Evolutionary conservation across 2,888 invertebrate species (phyloP), one percentile per base, ranked within the genome.

Genomic region (Cremastinae sp.): DNA sequence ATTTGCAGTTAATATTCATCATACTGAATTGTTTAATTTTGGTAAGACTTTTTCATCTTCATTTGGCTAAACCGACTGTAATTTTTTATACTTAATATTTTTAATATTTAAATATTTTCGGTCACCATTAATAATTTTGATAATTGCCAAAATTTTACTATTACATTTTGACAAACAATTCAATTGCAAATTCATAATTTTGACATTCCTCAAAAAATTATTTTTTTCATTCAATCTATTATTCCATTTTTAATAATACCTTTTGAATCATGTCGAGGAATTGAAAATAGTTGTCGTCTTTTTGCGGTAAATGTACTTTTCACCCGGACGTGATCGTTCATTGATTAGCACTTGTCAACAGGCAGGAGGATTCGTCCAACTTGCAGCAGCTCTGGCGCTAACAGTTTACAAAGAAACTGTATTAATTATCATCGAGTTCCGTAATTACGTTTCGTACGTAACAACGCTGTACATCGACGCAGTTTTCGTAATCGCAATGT

Each of bases 21-120:
- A 71, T 79, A 20, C 78, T 82, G 12, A 80, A 79, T 72, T 78
- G 80, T 14, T 68, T 78, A 41, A 74, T 68, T 28, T 62, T 81
- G 78, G 81, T 81, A 58, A 8, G 71, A 22, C 1, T 1, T 20
- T 45, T 45, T 2, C 14, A 10, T 1, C 4, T 7, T 8, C 16
- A 9, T 18, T 16, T n/a, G 3, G 43, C 18, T 41, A 12, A 58
- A 18, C 10, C n/a, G 4, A 2, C 9, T n/a, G n/a, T 0, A 22
- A 53, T 22, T 12, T 4, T 10, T 5, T 20, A 0, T 49, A 49
- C 49, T 45, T 45, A 7, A 45, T n/a, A n/a, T n/a, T n/a, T n/a
- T n/a, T n/a, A n/a, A n/a, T n/a, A n/a, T n/a, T n/a, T n/a, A n/a
- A n/a, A n/a, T n/a, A n/a, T n/a, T n/a, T n/a, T n/a, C n/a, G n/a